Conservation (phyloP, 1,140 invertebrate species). For the Nomia melanderi region DNA sequence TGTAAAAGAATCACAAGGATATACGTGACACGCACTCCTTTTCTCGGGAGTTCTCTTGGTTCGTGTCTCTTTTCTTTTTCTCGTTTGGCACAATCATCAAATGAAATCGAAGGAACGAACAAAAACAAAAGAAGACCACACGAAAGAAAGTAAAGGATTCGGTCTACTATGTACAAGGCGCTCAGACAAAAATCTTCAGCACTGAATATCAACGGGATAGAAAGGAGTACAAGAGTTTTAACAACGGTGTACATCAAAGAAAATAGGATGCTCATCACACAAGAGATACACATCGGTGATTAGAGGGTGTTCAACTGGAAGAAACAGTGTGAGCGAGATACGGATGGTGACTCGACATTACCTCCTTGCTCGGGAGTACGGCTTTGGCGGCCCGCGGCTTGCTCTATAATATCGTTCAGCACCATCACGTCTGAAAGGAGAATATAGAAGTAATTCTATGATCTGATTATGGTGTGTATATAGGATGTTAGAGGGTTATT, state of each 20-base stretch:
- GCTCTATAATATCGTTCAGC: constrained; percentile 97
- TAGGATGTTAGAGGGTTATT: no score
- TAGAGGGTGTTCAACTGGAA: constrained; percentile 35
- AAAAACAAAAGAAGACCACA: constrained; percentile 3
- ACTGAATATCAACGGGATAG: constrained; percentile 32
- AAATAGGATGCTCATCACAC: constrained; percentile 50
- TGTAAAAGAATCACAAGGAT: background rate
- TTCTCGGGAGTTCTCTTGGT: background rate
- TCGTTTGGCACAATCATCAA: background rate
- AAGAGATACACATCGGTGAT: constrained; percentile 45
- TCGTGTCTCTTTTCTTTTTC: background rate
- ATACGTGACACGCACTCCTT: no score
- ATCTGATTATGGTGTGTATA: no score
- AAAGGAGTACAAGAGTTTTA: constrained; percentile 28
- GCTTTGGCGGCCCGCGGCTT: constrained; percentile 93
- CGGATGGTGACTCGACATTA: constrained; percentile 79
- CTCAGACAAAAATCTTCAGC: constrained; percentile 50
- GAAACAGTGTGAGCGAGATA: background rate
- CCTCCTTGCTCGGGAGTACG: constrained; percentile 92
- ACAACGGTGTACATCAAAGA: constrained; percentile 46
- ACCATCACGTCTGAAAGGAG: constrained; percentile 95
- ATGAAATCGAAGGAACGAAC: constrained; percentile 22
- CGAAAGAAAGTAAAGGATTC: constrained; percentile 17
- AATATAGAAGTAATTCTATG: no score
- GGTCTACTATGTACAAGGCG: constrained; percentile 60